Evolutionary conservation across 2,797 vertebrate species (phyloP).

Genomic region (Coranthus polyacanthus): DNA sequence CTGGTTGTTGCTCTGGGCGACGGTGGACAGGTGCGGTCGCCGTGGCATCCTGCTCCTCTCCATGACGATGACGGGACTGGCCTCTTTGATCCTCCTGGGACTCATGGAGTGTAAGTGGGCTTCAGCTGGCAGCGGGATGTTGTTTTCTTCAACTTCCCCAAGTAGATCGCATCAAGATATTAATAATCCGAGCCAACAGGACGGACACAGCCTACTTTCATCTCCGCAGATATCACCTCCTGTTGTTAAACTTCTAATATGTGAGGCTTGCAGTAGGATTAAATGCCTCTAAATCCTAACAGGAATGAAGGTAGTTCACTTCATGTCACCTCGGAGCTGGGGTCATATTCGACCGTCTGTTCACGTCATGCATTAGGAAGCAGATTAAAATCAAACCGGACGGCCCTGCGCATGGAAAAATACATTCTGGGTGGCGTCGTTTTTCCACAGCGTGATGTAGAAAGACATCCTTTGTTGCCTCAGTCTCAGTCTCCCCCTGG

Average conservation of each 20-base stretch:
- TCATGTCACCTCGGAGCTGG: no score
- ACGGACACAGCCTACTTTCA: no score
- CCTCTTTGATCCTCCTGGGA: slow-evolving; percentile 90
- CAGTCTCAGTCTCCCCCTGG: slow-evolving; percentile 68
- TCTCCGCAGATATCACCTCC: neutral
- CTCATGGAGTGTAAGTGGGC: slow-evolving; percentile 90
- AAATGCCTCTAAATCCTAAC: slow-evolving; percentile 10
- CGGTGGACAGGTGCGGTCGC: slow-evolving; percentile 90
- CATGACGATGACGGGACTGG: slow-evolving; percentile 91
- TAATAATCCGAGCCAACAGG: neutral
- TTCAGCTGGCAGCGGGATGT: slow-evolving; percentile 21
- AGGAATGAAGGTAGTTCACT: slow-evolving; percentile 6
- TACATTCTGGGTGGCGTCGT: slow-evolving; percentile 12
- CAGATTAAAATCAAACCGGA: neutral
- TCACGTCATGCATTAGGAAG: slow-evolving; percentile 26
- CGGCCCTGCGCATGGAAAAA: slow-evolving; percentile 48
- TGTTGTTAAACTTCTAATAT: slow-evolving; percentile 16
- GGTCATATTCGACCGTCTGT: neutral
- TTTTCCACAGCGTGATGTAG: neutral
- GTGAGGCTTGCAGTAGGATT: slow-evolving; percentile 16
- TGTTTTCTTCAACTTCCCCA: slow-evolving; percentile 23
- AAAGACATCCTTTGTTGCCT: neutral
- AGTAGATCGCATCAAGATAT: slow-evolving; percentile 8
- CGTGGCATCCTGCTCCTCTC: slow-evolving; percentile 90
- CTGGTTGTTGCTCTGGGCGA: slow-evolving; percentile 89